Percentiles rank a stretch among this genome's conserved stretches.
phyloP scores from a whole-genome alignment of 2,888 invertebrate genomes.

The Hydrotaea cyrtoneurina region DNA sequence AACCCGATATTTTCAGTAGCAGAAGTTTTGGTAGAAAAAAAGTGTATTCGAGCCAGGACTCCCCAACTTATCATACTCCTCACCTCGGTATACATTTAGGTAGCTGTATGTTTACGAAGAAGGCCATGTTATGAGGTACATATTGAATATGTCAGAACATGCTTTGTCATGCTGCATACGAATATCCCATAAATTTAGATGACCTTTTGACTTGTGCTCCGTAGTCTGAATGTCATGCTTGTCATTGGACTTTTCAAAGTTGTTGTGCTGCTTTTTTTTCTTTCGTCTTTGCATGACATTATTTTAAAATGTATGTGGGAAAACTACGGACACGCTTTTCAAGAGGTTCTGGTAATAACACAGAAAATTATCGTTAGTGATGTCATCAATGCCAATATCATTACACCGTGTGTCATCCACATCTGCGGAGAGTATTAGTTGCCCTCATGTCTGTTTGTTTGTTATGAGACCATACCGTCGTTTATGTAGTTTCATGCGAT shows the following conservation, averaged over 20 bases:
- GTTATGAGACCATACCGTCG: neutral
- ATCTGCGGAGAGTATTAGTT: neutral
- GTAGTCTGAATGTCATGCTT: neutral
- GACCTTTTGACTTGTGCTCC: slow-evolving; percentile 53
- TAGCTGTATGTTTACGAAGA: too few species aligned
- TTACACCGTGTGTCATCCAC: neutral
- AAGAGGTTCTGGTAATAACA: slow-evolving; percentile 9
- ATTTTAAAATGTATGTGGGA: neutral
- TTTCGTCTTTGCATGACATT: neutral
- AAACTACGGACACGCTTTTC: neutral
- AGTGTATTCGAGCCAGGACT: too few species aligned
- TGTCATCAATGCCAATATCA: slow-evolving; percentile 42
- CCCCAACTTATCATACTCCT: too few species aligned
- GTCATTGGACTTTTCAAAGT: neutral
- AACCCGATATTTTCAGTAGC: too few species aligned
- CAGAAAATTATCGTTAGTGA: slow-evolving; percentile 36
- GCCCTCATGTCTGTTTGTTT: neutral
- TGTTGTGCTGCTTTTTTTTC: neutral
- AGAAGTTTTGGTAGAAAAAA: too few species aligned
- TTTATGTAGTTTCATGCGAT: slow-evolving; percentile 6
- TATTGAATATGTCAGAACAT: too few species aligned
- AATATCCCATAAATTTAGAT: slow-evolving; percentile 46
- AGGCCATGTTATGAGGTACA: neutral
- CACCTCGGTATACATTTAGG: too few species aligned
- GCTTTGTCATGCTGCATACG: neutral